Percentiles rank a stretch among this genome's conserved stretches.
These are phyloP conservation scores for Zonitis immaculata DNA, from an alignment of 2,888 invertebrate genomes.

Conservation along the genomic window DNA sequence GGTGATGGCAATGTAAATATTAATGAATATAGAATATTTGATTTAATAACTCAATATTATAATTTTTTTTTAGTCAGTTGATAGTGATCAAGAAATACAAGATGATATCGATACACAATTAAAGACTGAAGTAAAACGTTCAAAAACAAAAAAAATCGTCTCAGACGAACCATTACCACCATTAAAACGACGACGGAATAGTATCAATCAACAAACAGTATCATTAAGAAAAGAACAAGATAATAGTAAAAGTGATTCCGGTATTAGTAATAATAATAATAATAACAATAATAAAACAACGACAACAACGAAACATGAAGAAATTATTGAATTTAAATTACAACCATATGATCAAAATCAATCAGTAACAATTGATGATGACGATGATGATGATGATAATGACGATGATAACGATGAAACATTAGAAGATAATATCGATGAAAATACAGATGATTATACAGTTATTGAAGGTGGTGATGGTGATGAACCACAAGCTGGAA, in stretches of 20 bases:
- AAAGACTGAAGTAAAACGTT: slow-evolving; percentile 23
- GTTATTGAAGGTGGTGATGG: slow-evolving; percentile 40
- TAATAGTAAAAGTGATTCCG: slow-evolving; percentile 11
- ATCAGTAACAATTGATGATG: slow-evolving; percentile 32
- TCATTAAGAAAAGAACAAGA: slow-evolving; percentile 13
- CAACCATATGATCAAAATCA: slow-evolving; percentile 44
- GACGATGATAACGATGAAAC: slow-evolving; percentile 39
- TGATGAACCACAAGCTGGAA: slow-evolving; percentile 46
- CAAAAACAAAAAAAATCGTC: slow-evolving; percentile 30
- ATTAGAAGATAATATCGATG: slow-evolving; percentile 41
- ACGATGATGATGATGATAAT: slow-evolving; percentile 35
- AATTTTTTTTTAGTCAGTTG: slow-evolving; percentile 30
- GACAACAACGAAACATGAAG: slow-evolving; percentile 21
- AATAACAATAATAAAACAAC: not conserved
- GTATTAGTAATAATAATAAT: not conserved
- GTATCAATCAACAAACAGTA: slow-evolving; percentile 14
- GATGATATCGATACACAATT: no score
- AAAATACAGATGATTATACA: slow-evolving; percentile 41
- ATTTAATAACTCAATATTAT: slow-evolving; percentile 9
- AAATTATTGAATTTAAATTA: slow-evolving; percentile 43
- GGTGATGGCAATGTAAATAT: slow-evolving; percentile 44
- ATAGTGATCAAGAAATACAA: slow-evolving; percentile 3
- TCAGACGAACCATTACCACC: slow-evolving; percentile 29
- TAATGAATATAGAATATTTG: slow-evolving; percentile 4
- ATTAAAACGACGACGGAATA: slow-evolving; percentile 33